phyloP scores from a whole-genome alignment of 2,888 invertebrate genomes.

The Tipula helvola region DNA sequence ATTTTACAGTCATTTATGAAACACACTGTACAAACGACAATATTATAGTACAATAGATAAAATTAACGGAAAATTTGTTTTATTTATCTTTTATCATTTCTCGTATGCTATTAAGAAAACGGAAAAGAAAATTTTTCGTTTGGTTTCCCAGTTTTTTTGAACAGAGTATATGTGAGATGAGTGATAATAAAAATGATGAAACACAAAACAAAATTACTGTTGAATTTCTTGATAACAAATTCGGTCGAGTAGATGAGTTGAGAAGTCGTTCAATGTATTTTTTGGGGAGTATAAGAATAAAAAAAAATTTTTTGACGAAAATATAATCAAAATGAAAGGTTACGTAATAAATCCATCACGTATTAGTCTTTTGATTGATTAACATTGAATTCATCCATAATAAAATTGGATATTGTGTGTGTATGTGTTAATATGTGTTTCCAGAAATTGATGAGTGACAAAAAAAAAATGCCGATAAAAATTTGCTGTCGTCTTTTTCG shows the following conservation, averaged over 20 bases:
- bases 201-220: not conserved
- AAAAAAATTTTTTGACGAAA: not conserved
- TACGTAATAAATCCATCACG: not conserved
- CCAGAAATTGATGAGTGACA: not conserved
- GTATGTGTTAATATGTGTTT: not conserved
- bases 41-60: not conserved
- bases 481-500: not conserved
- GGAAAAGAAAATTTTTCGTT: not conserved
- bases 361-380: conserved; percentile 4
- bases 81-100: not conserved
- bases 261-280: not conserved
- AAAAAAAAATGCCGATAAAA: not conserved
- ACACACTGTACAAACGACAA: not conserved
- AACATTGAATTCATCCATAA: not conserved
- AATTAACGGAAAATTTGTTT: not conserved
- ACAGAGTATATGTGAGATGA: too few relatives aligned
- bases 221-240: not conserved
- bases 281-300: not conserved
- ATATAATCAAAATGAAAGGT: conserved; percentile 4
- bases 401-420: not conserved
- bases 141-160: not conserved
- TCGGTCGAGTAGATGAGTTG: not conserved
- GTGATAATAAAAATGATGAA: not conserved
- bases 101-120: not conserved
- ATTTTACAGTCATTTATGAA: not conserved